Base-by-base conservation (phyloP, 2,888 invertebrate genomes). In the Apodemia mormo region DNA sequence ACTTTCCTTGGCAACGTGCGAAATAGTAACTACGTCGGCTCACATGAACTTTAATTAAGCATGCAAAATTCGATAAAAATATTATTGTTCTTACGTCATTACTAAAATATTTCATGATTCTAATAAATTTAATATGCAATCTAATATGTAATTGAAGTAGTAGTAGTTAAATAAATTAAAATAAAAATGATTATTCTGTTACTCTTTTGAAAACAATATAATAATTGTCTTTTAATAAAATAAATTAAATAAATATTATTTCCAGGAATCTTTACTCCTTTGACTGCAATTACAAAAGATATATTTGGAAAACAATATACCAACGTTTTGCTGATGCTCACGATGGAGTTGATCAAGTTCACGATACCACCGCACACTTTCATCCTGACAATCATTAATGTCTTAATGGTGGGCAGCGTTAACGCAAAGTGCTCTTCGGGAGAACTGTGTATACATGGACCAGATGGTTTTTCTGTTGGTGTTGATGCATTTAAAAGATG, bases 311-410 rank as follows among this genome's bases (percentile, higher is more conserved):
- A 2, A 4, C 7, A 12, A 49, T 6, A 45, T 45, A 1, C 2
- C 10, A 49, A 49, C 5, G 4, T 5, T 14, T 49, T 3, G 49
- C 14, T 49, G 49, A 4, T 49, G 12, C 4, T 49, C 71, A 69
- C 5, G 0, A 81, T 1, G 68, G 84, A 2, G 4, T 6, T 0
- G 0, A 72, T 0, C 58, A 72, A 2, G 7, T 79, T 75, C 73
- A 0, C 75, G 0, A 68, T 79, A 68, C 80, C 89, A 1, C 83
- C 87, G 0, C 87, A 87, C 76, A 73, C 85, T 0, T 12, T 84
- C 70, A 76, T 77, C 0, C 30, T 71, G 14, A 84, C 80, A 0
- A 70, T 77, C 2, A 54, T 77, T 1, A 72, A 73, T 54, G 65
- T 77, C 30, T 75, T 74, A 0, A 6, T 70, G 7, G 73, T 78